Base-by-base conservation (phyloP, 2,888 invertebrate species). In the Drosophila birchii region DNA sequence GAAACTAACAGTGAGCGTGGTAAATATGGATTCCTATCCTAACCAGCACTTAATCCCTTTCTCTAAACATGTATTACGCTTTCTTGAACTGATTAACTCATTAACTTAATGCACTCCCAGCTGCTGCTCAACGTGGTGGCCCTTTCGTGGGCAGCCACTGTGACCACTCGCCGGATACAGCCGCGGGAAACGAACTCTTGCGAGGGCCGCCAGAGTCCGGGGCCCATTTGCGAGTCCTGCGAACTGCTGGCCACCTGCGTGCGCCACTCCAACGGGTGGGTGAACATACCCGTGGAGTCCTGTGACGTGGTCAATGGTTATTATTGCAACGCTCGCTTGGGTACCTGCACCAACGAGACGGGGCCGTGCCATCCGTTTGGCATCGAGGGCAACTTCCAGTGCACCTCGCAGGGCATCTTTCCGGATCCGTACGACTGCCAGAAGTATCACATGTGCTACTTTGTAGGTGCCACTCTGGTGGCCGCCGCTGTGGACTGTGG, bases 401-500 rank as follows among this genome's bases (percentile, higher is more conserved):
- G 92, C 78, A 92, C 92, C 3, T 91, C 92, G 1, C 91, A 92
- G 43, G 92, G 92, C 47, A 83, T 92, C 20, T 92, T 92, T 39
- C 92, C 93, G 3, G 92, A 92, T 90, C 92, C 92, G 4, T 92
- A 92, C 41, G 92, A 92, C 63, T 92, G 92, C 55, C 92, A 92
- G 78, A 91, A 90, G 60, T 92, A 93, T 67, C 93, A 92, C 56
- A 92, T 92, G 91, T 92, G 92, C 60, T 91, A 92, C 61, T 91
- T 91, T 69, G 90, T 91, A 34, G 89, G 86, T 36, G 81, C 88
- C 14, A 91, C 92, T n/a, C 62, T 92, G 26, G 91, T 93, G 5
- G 90, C 92, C 5, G 91, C 90, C 7, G 90, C 90, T 36, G 89
- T 92, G 3, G 91, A 92, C n/a, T 92, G 92, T 67, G 91, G 89